phyloP scores from a whole-genome alignment of 2,888 invertebrate genomes.

The Acleris literana region DNA sequence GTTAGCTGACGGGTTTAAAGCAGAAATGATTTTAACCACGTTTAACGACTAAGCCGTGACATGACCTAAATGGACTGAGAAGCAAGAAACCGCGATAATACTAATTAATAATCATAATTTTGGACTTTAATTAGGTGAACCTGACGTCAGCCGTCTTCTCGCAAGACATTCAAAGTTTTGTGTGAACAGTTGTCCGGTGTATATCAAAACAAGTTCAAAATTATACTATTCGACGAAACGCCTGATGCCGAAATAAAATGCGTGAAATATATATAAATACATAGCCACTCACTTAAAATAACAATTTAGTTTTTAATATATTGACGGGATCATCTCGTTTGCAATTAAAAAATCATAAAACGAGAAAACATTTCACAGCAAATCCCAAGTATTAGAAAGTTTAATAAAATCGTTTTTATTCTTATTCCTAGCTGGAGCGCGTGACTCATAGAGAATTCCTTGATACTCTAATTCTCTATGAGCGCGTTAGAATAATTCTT shows the following conservation, averaged over 20 bases:
- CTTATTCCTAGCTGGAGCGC: conserved; percentile 4
- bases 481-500: conserved; percentile 36
- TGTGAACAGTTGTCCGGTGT: conserved; percentile 16
- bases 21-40: conserved; percentile 22
- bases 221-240: conserved; percentile 1
- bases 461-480: conserved; percentile 22
- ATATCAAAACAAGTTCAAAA: conserved; percentile 5
- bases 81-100: conserved; percentile 19
- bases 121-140: conserved; percentile 20
- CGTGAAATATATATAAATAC: no score
- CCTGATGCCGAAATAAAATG: background rate
- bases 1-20: conserved; percentile 20
- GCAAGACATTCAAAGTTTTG: conserved; percentile 10
- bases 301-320: conserved; percentile 7
- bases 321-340: background rate
- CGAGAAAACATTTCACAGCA: background rate
- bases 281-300: background rate
- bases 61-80: conserved; percentile 25
- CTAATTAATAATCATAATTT: conserved; percentile 10
- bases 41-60: conserved; percentile 13
- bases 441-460: conserved; percentile 23
- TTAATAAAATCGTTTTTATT: conserved; percentile 16
- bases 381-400: background rate
- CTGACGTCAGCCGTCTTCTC: conserved; percentile 16
- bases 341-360: conserved; percentile 15